Base-by-base conservation (phyloP, 2,113 vertebrate species). In the Theristicus caerulescens region DNA sequence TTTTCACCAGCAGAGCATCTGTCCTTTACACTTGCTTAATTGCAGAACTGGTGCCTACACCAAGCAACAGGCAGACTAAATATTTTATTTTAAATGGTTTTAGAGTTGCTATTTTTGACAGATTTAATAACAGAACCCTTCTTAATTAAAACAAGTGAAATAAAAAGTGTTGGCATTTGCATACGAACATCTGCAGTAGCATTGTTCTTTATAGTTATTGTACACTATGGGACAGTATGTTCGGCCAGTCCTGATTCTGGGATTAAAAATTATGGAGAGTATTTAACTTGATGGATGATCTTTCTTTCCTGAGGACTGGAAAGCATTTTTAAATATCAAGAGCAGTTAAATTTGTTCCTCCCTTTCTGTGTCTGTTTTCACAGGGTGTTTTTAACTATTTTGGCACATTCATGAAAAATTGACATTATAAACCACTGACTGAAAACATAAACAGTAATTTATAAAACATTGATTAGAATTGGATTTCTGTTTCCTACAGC, bases 81-180 rank as follows among this genome's bases (percentile, higher is more conserved):
- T 94, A 88, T 91, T 97, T 96, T 89, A 90, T 88, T 90, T 94
- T 78, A 92, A 87, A 88, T 86, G n/a, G 12, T 3, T 67, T 66
- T 89, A 93, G 52, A 85, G 61, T 83, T 83, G 77, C 49, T 76
- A 52, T 44, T 97, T 96, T 92, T 95, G 79, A 74, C 65, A 82
- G 78, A 94, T 86, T 95, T 87, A 93, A 74, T 89, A 93, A 34
- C 88, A 86, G 70, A 76, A 74, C 55, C 47, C n/a, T 58, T 90
- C 88, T 66, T 96, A 91, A 98, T 97, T 97, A 94, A 96, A 96
- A 95, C 51, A 93, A 95, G 80, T 83, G 76, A 95, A 97, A 95
- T 86, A 86, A 87, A 92, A 96, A 95, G 31, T 57, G 57, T 73
- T 97, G 97, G 82, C 94, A 92, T 96, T 96, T 88, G 81, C 86